Conservation (phyloP, 2,888 invertebrate species). For the Blastobasis lacticolella region DNA sequence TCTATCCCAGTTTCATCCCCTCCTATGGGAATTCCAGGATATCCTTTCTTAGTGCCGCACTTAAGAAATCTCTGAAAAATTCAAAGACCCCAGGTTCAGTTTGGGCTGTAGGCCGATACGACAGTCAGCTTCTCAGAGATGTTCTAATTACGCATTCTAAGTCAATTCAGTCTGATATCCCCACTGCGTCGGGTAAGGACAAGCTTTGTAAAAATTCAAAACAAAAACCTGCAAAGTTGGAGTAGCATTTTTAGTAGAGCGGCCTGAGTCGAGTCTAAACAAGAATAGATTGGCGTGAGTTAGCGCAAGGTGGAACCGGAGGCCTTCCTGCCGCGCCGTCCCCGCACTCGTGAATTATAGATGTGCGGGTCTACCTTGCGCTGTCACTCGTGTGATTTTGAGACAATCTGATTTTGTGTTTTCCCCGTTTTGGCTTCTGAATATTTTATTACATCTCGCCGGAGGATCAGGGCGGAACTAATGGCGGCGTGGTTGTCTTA, state of each 20-base stretch:
- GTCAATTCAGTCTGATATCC: no score
- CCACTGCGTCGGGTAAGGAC: no score
- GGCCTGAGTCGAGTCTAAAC: constrained; percentile 16
- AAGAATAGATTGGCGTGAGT: constrained; percentile 47
- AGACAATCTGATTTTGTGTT: constrained; percentile 72
- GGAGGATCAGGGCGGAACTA: constrained; percentile 48
- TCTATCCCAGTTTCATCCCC: no score
- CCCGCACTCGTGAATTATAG: constrained; percentile 57
- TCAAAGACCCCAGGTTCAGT: no score
- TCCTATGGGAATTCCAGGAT: no score
- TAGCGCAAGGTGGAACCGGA: constrained; percentile 28
- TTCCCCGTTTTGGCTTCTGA: constrained; percentile 63
- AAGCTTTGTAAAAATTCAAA: no score
- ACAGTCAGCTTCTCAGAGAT: no score
- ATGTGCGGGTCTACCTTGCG: constrained; percentile 52
- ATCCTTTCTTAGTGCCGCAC: no score
- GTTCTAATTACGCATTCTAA: no score
- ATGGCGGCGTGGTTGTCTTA: constrained; percentile 45
- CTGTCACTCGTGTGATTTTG: constrained; percentile 68
- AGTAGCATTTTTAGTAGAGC: constrained; percentile 8
- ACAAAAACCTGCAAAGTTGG: constrained; percentile 14
- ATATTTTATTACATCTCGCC: constrained; percentile 64
- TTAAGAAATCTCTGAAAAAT: no score
- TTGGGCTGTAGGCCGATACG: no score
- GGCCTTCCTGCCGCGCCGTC: constrained; percentile 29